Evolutionary conservation across 2,797 vertebrate genomes (phyloP).

Genomic region (Rhodeus uyekii): DNA sequence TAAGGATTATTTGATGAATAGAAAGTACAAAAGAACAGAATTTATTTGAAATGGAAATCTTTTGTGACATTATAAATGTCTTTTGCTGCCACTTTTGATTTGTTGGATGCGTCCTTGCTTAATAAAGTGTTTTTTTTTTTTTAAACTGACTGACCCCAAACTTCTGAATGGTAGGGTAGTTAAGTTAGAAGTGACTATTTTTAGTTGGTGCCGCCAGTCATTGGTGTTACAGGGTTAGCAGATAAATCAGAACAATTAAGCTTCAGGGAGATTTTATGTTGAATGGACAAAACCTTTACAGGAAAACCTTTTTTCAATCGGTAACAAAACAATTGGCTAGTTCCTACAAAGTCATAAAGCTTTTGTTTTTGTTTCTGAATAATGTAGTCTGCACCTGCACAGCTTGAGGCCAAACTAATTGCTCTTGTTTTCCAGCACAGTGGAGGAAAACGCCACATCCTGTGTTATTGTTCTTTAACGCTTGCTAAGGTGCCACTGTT

Average conservation of each 20-base stretch:
- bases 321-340: not conserved
- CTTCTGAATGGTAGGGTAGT: not conserved
- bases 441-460: constrained; percentile 29
- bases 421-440: constrained; percentile 29
- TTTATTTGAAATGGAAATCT: not conserved
- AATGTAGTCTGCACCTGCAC: constrained; percentile 36
- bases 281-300: not conserved
- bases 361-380: constrained; percentile 29
- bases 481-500: constrained; percentile 30
- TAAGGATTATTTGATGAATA: not conserved
- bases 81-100: not conserved
- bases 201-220: not conserved
- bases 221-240: not conserved
- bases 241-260: constrained; percentile 8
- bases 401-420: constrained; percentile 29
- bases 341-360: constrained; percentile 17
- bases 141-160: not conserved
- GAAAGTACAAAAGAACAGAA: constrained; percentile 3
- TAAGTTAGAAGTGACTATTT: not conserved
- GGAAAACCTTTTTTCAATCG: not conserved
- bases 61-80: not conserved
- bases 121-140: not conserved
- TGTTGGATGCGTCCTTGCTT: not conserved
- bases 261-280: not conserved
- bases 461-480: constrained; percentile 43